phyloP scores from a whole-genome alignment of 2,113 vertebrate species.

The Ifrita kowaldi region DNA sequence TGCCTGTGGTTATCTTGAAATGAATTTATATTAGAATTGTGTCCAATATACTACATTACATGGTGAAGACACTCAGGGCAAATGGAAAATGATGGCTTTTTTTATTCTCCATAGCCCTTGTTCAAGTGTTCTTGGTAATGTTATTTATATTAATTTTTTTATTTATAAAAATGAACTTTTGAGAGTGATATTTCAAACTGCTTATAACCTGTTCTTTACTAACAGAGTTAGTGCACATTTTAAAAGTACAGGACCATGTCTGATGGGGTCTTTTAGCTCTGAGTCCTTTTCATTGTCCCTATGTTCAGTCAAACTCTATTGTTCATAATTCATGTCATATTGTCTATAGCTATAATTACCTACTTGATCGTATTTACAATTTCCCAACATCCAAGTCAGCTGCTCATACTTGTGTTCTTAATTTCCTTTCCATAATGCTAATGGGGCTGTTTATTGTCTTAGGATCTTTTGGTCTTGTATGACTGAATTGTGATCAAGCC shows the following conservation, averaged over 20 bases:
- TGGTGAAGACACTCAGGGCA: slow-evolving; percentile 36
- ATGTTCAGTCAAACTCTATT: not conserved
- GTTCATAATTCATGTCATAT: not conserved
- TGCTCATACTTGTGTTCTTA: not conserved
- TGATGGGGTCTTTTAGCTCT: not conserved
- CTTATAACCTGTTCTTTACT: not conserved
- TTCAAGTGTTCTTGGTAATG: not conserved
- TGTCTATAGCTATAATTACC: not conserved
- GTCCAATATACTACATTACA: slow-evolving; percentile 59
- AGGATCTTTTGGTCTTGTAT: not conserved
- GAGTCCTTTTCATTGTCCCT: not conserved
- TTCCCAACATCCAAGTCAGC: not conserved
- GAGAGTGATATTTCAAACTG: not conserved
- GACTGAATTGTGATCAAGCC: not conserved
- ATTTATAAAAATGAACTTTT: not conserved
- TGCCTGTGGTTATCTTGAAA: slow-evolving; percentile 63
- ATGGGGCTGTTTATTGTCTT: not conserved
- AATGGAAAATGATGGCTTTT: slow-evolving; percentile 25
- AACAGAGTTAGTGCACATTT: not conserved
- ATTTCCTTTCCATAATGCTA: not conserved
- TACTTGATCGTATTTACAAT: not conserved
- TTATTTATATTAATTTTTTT: not conserved
- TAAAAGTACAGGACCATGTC: not conserved
- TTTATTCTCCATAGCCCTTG: not conserved
- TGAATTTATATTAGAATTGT: slow-evolving; percentile 68